A percentile compares a stretch with the other conserved stretches of the same genome.
These are phyloP conservation scores for Urocolius indicus DNA, from an alignment of 2,113 vertebrate genomes.

Conservation along the genomic window DNA sequence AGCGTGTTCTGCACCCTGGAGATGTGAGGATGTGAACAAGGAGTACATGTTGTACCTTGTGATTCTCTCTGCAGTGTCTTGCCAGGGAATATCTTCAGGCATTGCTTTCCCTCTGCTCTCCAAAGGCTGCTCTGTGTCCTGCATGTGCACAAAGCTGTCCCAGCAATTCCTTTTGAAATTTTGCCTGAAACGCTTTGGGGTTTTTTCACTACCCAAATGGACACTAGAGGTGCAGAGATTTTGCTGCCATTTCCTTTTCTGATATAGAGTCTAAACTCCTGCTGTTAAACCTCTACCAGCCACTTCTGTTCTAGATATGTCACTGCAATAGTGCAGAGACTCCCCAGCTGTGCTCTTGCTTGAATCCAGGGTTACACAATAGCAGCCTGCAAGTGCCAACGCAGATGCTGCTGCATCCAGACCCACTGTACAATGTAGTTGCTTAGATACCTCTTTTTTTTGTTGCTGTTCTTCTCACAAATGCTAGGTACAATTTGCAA, in stretches of 20 bases:
- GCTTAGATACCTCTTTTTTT: slow-evolving; percentile 63
- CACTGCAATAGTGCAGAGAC: background rate
- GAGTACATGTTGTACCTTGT: background rate
- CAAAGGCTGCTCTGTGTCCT: slow-evolving; percentile 2
- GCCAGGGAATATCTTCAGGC: slow-evolving; percentile 30
- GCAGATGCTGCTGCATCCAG: slow-evolving; percentile 43
- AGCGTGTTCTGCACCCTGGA: background rate
- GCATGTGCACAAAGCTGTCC: background rate
- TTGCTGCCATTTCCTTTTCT: background rate
- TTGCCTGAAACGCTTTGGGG: background rate
- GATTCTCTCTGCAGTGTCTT: background rate
- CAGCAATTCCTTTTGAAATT: slow-evolving; percentile 25
- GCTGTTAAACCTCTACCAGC: slow-evolving; percentile 7
- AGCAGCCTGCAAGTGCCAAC: background rate
- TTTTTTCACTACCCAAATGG: background rate
- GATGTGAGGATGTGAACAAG: background rate
- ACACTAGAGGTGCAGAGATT: background rate
- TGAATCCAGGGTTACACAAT: slow-evolving; percentile 22
- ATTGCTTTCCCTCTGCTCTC: background rate
- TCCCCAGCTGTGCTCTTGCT: background rate
- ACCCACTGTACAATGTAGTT: slow-evolving; percentile 35
- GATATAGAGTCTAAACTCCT: background rate
- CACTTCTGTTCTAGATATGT: slow-evolving; percentile 35
- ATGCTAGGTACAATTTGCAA: slow-evolving; percentile 52
- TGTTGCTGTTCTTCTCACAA: background rate